phyloP scores from a whole-genome alignment of 1,140 invertebrate genomes.

The Agraylea sexmaculata region DNA sequence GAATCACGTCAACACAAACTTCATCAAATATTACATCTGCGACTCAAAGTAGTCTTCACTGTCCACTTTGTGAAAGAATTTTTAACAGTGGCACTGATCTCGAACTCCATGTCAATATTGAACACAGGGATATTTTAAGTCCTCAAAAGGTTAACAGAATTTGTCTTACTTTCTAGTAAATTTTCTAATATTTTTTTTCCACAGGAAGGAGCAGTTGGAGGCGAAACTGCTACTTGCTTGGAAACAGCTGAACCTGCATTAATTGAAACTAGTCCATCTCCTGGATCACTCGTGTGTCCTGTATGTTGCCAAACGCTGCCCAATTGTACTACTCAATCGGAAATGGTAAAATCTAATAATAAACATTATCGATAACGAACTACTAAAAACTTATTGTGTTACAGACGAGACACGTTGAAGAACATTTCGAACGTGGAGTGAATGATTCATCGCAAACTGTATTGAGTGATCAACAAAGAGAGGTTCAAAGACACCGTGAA shows the following conservation, averaged over 20 bases:
- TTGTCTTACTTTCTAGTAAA: background rate
- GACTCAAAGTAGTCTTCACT: constrained; percentile 38
- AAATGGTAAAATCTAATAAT: constrained; percentile 27
- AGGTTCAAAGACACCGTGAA: constrained; percentile 58
- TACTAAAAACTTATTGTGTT: background rate
- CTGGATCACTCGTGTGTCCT: constrained; percentile 32
- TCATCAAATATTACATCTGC: constrained; percentile 26
- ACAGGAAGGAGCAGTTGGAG: constrained; percentile 17
- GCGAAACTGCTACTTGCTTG: constrained; percentile 15
- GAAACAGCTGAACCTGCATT: constrained; percentile 28
- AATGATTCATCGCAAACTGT: constrained; percentile 17
- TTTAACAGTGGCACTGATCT: constrained; percentile 65
- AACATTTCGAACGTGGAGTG: constrained; percentile 45
- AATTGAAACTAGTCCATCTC: constrained; percentile 37
- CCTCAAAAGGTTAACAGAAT: constrained; percentile 28
- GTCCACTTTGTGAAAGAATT: constrained; percentile 59
- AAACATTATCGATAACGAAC: background rate
- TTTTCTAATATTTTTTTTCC: background rate
- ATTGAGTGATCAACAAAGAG: constrained; percentile 45
- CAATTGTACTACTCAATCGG: constrained; percentile 31
- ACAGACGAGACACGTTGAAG: constrained; percentile 55
- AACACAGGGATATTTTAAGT: constrained; percentile 48
- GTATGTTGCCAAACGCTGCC: constrained; percentile 38
- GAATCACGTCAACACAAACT: constrained; percentile 26
- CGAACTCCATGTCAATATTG: constrained; percentile 75